Base-by-base conservation (phyloP, 2,113 vertebrate species). In the Cyphomyrus discorhynchus region DNA sequence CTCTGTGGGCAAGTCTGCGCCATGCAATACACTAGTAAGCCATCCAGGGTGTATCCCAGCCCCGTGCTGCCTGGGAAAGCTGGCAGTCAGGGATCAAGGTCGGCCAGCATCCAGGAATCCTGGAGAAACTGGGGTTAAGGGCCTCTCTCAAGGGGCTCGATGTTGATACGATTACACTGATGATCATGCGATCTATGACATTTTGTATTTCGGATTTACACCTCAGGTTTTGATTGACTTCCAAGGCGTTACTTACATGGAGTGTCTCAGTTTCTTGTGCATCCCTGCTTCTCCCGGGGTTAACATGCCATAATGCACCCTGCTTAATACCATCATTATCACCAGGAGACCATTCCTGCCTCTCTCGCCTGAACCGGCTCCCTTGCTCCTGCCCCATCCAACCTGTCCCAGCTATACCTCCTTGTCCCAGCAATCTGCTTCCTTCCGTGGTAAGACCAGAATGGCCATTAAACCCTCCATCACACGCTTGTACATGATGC, bases 401-500 rank as follows among this genome's bases (percentile, higher is more conserved):
- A 58, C n/a, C 56, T 62, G 35, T 15, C 31, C 19, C 3, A 17
- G n/a, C 35, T 53, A 24, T 15, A 56, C 17, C 52, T 39, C 77
- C 27, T 42, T 49, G 10, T 85, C 39, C 89, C 89, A 85, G 58
- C 31, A 46, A 31, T 27, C 10, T 24, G n/a, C 35, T 8, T 83
- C 74, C 13, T 84, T 42, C 58, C 52, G 27, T 13, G 39, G 74
- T 58, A 35, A 27, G n/a, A 21, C 35, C 58, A 56, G 62, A 49
- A 62, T 1, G 15, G 35, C 70, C 53, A 90, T 88, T 94, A 94
- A 95, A 95, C 91, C 92, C 93, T 93, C 96, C 97, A 96, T 97
- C 94, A 96, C 92, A 96, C 96, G 96, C 96, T 97, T 93, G 92
- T 96, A 96, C 96, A 97, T 96, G 97, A 97, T 95, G 94, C 94